Evolutionary conservation across 2,888 invertebrate species (phyloP), one percentile per base, ranked within the genome.

Genomic region (Hydroisotoma schaefferi): DNA sequence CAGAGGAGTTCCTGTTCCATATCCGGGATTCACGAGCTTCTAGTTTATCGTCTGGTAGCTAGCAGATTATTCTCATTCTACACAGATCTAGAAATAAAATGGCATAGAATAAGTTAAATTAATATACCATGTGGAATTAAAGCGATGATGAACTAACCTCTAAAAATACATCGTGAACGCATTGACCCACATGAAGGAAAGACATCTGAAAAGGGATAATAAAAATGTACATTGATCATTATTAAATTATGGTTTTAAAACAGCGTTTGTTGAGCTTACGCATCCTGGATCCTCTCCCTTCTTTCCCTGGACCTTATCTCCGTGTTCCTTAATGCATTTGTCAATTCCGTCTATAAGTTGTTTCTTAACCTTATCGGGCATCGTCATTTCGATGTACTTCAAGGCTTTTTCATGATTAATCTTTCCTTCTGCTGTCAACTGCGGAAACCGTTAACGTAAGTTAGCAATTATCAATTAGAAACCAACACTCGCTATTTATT

Each of bases 321-420:
- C 69, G 26, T 69, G 69, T 20, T 69, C 69, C 26, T 69, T 69
- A 51, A 69, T 69, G 52, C 69, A 69, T 43, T 69, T 67, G 59
- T 69, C 69, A 12, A 65, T 57, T 29, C 65, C 69, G 5, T 69
- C 67, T 6, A 67, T 60, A 6, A 69, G 22, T 29, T 55, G 63
- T 27, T 69, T 63, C 28, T 52, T 51, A 4, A 63, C 64, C 48
- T 67, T 58, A 26, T 64, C 69, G 1, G 69, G 69, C 65, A 67
- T 67, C n/a, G 65, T 55, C 10, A n/a, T 49, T 44, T 69, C 63
- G 44, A 67, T 67, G 40, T 69, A 67, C 23, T 60, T 61, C 10
- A 65, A 48, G 6, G 61, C 65, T 40, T 69, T 69, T 22, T 69
- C 67, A 26, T 69, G 69, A 29, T 69, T 65, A 28, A 69, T 65